Evolutionary conservation across 2,888 invertebrate species (phyloP).

Genomic region (Phortica okadai): DNA sequence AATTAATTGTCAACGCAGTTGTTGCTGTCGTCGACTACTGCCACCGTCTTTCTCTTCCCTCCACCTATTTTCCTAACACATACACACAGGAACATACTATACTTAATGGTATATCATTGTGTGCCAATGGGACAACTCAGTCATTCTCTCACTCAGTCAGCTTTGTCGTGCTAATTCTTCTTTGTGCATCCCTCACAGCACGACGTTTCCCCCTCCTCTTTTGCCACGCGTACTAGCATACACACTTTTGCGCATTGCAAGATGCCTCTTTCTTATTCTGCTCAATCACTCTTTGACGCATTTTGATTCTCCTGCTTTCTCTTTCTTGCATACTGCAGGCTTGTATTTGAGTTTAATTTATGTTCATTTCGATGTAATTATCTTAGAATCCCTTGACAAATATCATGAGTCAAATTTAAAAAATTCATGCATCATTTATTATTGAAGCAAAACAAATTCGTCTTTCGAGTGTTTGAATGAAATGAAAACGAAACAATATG

Average conservation of each 20-base stretch:
- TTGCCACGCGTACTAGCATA: background rate
- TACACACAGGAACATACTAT: background rate
- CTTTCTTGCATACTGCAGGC: background rate
- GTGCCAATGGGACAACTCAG: slow-evolving; percentile 20
- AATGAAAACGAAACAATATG: background rate
- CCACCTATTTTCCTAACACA: background rate
- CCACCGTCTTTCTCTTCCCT: background rate
- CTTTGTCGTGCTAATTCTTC: background rate
- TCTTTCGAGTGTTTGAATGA: background rate
- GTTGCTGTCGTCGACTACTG: background rate
- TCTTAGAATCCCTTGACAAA: slow-evolving; percentile 36
- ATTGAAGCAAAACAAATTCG: background rate
- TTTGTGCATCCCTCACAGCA: background rate
- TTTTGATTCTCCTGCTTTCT: background rate
- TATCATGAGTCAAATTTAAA: slow-evolving; percentile 40
- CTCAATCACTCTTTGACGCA: background rate
- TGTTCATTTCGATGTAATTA: slow-evolving; percentile 44
- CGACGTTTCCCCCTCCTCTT: background rate
- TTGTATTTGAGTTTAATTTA: slow-evolving; percentile 46
- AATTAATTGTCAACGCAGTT: slow-evolving; percentile 36
- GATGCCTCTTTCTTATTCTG: background rate
- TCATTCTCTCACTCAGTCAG: background rate
- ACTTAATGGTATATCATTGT: slow-evolving; percentile 31
- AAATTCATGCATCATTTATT: slow-evolving; percentile 42
- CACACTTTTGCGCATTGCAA: background rate